A percentile compares a stretch with the other conserved stretches of the same genome.
Conservation (phyloP, 1,140 invertebrate species). For the Armadillidium nasatum region DNA sequence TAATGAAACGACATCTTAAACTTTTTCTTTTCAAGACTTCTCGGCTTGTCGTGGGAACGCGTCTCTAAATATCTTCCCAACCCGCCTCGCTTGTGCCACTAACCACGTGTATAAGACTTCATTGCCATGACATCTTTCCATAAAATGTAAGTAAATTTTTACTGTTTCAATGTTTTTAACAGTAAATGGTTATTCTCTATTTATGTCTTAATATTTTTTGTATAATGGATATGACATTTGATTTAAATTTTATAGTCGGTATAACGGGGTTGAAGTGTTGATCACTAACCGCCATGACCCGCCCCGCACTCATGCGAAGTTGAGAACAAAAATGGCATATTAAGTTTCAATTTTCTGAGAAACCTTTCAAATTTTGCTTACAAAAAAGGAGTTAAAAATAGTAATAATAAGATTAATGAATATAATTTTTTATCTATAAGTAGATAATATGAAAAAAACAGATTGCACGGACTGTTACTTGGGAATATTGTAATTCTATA, state of each 20-base stretch:
- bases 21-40: not conserved
- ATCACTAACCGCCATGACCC: not conserved
- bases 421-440: too few species aligned
- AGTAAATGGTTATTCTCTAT: too few species aligned
- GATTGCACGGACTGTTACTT: too few species aligned
- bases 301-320: not conserved
- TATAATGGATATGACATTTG: too few species aligned
- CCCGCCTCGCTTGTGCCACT: not conserved
- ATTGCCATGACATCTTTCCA: too few species aligned
- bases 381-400: not conserved
- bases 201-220: too few species aligned
- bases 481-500: too few species aligned
- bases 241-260: not conserved
- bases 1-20: constrained; percentile 2
- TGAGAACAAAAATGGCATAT: not conserved
- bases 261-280: not conserved
- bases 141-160: too few species aligned
- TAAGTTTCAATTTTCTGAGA: constrained; percentile 6
- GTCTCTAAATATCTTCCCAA: not conserved
- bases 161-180: too few species aligned
- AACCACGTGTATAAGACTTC: not conserved
- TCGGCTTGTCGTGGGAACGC: constrained; percentile 7
- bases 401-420: too few species aligned
- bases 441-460: too few species aligned
- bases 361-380: not conserved